Percentiles rank a stretch among this genome's conserved stretches.
These are phyloP conservation scores for Centrocercus urophasianus DNA, from an alignment of 2,113 vertebrate species.

Conservation along the genomic window DNA sequence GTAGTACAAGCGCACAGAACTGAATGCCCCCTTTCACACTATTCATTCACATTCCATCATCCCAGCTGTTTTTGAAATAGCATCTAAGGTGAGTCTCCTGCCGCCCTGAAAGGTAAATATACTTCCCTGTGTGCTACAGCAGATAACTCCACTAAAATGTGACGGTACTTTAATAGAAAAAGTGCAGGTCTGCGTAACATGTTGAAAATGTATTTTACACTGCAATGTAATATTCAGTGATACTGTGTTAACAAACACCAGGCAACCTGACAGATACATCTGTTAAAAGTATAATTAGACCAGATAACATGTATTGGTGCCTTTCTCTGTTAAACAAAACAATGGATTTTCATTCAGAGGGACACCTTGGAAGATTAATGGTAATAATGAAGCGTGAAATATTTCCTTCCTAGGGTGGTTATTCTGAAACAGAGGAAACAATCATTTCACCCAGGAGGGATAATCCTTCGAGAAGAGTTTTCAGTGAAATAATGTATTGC, in stretches of 20 bases:
- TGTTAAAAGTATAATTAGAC: constrained; percentile 56
- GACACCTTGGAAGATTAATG: constrained; percentile 72
- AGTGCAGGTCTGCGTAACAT: background rate
- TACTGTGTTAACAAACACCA: constrained; percentile 22
- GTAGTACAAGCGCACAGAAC: background rate
- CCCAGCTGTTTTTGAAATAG: background rate
- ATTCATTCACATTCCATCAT: background rate
- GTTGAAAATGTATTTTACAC: background rate
- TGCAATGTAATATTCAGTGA: background rate
- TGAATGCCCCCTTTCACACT: background rate
- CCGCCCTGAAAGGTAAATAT: background rate
- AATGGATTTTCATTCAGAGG: constrained; percentile 69
- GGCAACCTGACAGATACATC: constrained; percentile 53
- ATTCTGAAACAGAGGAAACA: constrained; percentile 63
- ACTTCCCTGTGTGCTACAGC: background rate
- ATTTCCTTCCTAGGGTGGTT: constrained; percentile 57
- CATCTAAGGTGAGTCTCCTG: background rate
- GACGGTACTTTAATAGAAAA: background rate
- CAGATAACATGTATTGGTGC: constrained; percentile 39
- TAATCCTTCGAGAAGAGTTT: constrained; percentile 63
- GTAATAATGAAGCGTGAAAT: constrained; percentile 70
- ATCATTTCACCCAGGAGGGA: constrained; percentile 61
- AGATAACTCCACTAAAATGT: background rate
- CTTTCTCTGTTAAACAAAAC: constrained; percentile 60
- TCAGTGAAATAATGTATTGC: constrained; percentile 46